phyloP scores from a whole-genome alignment of 2,888 invertebrate species.

The Platypus cylindrus region DNA sequence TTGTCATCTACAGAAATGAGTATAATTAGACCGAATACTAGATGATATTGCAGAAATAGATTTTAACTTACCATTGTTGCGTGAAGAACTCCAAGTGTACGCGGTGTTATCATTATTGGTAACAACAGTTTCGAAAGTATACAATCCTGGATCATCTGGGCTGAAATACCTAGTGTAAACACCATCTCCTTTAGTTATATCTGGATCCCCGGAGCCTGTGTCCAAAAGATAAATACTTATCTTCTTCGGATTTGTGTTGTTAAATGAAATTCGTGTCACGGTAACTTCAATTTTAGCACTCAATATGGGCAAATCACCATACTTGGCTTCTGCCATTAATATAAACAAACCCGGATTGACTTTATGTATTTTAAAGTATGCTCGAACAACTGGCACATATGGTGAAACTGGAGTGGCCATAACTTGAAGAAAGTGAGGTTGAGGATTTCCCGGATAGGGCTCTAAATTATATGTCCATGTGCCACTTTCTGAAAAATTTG shows the following conservation, averaged over 20 bases:
- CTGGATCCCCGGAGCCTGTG: constrained; percentile 51
- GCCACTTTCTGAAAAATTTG: constrained; percentile 43
- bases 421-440: constrained; percentile 48
- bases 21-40: too few relatives aligned
- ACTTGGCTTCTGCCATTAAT: constrained; percentile 41
- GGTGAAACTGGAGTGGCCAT: constrained; percentile 40
- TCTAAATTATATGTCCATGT: constrained; percentile 48
- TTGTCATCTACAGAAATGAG: constrained; percentile 25
- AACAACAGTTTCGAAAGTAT: constrained; percentile 39
- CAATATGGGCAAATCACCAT: constrained; percentile 42
- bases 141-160: constrained; percentile 37
- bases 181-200: constrained; percentile 50
- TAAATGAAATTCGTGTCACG: constrained; percentile 31
- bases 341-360: constrained; percentile 35
- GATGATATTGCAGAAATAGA: too few relatives aligned
- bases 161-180: constrained; percentile 50
- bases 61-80: constrained; percentile 24
- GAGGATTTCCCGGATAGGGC: constrained; percentile 43
- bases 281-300: constrained; percentile 44
- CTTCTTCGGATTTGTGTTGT: constrained; percentile 29
- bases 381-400: constrained; percentile 34
- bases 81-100: constrained; percentile 35
- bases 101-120: constrained; percentile 44
- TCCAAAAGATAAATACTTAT: constrained; percentile 41
- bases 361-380: constrained; percentile 37